Percentiles rank a stretch among this genome's conserved stretches.
Conservation (phyloP, 2,797 vertebrate genomes). For the Pseudochromis fuscus region DNA sequence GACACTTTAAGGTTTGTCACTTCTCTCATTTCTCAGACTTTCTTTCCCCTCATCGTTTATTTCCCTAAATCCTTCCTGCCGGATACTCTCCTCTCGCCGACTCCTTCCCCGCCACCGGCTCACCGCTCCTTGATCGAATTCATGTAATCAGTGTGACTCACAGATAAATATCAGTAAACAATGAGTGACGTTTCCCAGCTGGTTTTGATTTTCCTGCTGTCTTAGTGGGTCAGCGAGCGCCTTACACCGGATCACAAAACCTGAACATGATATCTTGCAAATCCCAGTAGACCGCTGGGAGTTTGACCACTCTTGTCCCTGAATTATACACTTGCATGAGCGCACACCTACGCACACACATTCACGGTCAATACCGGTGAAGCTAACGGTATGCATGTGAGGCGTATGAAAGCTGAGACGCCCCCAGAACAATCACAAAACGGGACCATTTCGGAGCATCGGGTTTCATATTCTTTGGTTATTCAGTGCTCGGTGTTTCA, state of each 20-base stretch:
- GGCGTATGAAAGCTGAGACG: conserved; percentile 5
- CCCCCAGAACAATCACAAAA: conserved; percentile 22
- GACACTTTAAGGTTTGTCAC: conserved; percentile 27
- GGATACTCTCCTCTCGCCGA: conserved; percentile 23
- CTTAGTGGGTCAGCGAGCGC: conserved; percentile 69
- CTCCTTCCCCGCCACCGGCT: conserved; percentile 35
- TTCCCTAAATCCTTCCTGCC: conserved; percentile 52
- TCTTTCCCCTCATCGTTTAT: conserved; percentile 27
- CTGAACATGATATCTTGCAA: conserved; percentile 75
- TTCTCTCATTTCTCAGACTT: conserved; percentile 43
- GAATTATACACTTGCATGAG: conserved; percentile 51
- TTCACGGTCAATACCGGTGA: conserved; percentile 27
- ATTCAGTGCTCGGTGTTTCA: conserved; percentile 28
- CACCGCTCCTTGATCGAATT: conserved; percentile 47
- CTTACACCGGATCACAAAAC: conserved; percentile 65
- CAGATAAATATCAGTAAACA: conserved; percentile 77
- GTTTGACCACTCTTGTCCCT: conserved; percentile 58
- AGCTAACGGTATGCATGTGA: conserved; percentile 34
- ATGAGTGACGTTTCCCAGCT: conserved; percentile 75
- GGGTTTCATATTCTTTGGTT: conserved; percentile 22
- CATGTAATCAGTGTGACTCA: conserved; percentile 68
- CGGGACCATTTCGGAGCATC: conserved; percentile 2
- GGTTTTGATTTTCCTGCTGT: conserved; percentile 77
- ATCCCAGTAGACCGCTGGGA: conserved; percentile 65
- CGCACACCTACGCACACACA: conserved; percentile 26